These are phyloP conservation scores for Phallusia fumigata DNA, from an alignment of 23 tunicate species.

Conservation along the genomic window DNA sequence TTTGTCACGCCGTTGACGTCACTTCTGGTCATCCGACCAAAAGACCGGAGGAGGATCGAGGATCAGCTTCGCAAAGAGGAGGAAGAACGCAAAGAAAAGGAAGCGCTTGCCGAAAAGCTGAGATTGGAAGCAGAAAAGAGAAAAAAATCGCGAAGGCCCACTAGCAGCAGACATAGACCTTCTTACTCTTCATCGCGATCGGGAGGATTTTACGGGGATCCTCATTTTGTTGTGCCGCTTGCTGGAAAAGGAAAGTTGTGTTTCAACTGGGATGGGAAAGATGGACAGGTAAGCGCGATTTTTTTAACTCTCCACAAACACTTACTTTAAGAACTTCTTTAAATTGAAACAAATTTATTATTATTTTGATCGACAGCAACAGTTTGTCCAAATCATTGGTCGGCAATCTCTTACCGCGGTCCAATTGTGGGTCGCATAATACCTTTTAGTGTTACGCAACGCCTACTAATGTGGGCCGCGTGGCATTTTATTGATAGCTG, in stretches of 20 bases:
- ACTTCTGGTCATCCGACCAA: slow-evolving; percentile 42
- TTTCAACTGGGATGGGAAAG: slow-evolving; percentile 76
- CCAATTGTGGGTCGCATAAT: no score
- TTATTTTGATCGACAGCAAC: no score
- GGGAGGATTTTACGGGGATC: slow-evolving; percentile 85
- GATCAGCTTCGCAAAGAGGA: slow-evolving; percentile 40
- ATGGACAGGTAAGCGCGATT: slow-evolving; percentile 59
- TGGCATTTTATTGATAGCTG: no score
- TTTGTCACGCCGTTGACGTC: slow-evolving; percentile 84
- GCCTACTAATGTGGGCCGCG: no score
- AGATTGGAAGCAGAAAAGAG: slow-evolving; percentile 24
- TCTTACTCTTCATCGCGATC: background rate
- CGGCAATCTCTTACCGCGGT: no score
- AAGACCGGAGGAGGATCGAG: slow-evolving; percentile 58
- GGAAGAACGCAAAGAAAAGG: slow-evolving; percentile 21
- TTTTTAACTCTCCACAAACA: no score
- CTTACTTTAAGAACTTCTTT: no score
- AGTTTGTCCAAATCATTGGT: no score
- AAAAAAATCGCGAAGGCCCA: no score
- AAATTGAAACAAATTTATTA: no score
- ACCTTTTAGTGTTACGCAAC: no score
- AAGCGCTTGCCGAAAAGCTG: slow-evolving; percentile 11
- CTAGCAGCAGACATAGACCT: slow-evolving; percentile 15
- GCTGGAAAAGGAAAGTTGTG: slow-evolving; percentile 51
- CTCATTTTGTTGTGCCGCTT: slow-evolving; percentile 75